Evolutionary conservation across 2,888 invertebrate genomes (phyloP).

Genomic region (Agriopis leucophaearia): DNA sequence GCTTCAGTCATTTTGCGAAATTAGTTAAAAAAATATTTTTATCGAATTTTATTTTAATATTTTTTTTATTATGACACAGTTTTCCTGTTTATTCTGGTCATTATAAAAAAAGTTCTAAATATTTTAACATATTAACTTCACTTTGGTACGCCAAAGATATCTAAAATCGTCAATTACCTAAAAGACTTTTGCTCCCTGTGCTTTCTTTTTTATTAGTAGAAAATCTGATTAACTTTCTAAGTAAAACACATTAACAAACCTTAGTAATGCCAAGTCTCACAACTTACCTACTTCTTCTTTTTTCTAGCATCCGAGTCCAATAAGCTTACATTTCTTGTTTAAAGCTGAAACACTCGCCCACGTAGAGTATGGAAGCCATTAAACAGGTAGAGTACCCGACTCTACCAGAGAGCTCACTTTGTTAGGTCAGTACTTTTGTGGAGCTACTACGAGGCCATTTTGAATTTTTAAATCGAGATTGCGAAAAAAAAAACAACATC

Average conservation of each 20-base stretch:
- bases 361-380: constrained; percentile 26
- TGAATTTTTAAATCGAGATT: background rate
- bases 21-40: too few species aligned
- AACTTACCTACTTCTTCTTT: constrained; percentile 1
- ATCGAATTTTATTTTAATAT: too few species aligned
- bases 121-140: too few species aligned
- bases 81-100: too few species aligned
- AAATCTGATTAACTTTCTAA: background rate
- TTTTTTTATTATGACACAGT: too few species aligned
- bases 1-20: too few species aligned
- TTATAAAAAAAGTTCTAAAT: too few species aligned
- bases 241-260: background rate
- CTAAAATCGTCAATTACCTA: too few species aligned
- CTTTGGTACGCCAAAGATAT: too few species aligned
- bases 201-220: background rate
- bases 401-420: constrained; percentile 28
- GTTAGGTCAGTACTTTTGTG: constrained; percentile 26
- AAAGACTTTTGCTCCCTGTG: too few species aligned
- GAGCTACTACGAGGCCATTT: constrained; percentile 7
- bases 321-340: constrained; percentile 20
- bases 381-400: constrained; percentile 26
- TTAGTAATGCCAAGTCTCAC: background rate
- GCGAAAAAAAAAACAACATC: too few species aligned
- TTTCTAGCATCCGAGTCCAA: constrained; percentile 4
- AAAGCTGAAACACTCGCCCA: constrained; percentile 19